A percentile compares a stretch with the other conserved stretches of the same genome.
Conservation (phyloP, 2,797 vertebrate genomes). For the Cyprinella venusta region DNA sequence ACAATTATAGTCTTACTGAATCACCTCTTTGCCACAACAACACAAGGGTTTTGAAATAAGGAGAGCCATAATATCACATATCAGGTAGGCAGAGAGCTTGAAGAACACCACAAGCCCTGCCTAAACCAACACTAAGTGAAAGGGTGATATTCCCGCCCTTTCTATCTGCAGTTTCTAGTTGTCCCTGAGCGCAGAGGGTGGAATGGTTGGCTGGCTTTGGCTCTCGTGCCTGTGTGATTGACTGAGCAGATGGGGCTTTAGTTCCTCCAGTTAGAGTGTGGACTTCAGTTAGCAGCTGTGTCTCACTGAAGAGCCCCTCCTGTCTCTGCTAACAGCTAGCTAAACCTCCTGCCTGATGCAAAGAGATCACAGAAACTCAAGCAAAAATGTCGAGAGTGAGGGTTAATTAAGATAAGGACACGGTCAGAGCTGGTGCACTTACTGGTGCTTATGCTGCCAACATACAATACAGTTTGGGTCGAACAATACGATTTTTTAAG, state of each 20-base stretch:
- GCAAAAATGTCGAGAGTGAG: background rate
- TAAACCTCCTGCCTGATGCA: slow-evolving; percentile 14
- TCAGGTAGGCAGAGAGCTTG: slow-evolving; percentile 69
- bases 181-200: background rate
- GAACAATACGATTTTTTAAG: background rate
- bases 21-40: slow-evolving; percentile 74
- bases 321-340: slow-evolving; percentile 8
- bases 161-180: slow-evolving; percentile 11
- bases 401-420: background rate
- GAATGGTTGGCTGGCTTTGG: slow-evolving; percentile 60
- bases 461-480: background rate
- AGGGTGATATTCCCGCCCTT: slow-evolving; percentile 1
- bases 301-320: slow-evolving; percentile 33
- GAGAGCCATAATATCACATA: slow-evolving; percentile 70
- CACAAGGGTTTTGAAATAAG: slow-evolving; percentile 68
- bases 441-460: background rate
- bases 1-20: slow-evolving; percentile 79
- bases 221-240: slow-evolving; percentile 62
- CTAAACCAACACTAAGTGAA: background rate
- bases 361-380: background rate
- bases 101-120: slow-evolving; percentile 23
- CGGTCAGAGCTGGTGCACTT: background rate
- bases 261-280: slow-evolving; percentile 45
- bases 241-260: slow-evolving; percentile 65
- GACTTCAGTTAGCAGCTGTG: slow-evolving; percentile 53